A percentile compares a stretch with the other conserved stretches of the same genome.
phyloP scores from a whole-genome alignment of 2,113 vertebrate genomes.

The Oncorhynchus mykiss region DNA sequence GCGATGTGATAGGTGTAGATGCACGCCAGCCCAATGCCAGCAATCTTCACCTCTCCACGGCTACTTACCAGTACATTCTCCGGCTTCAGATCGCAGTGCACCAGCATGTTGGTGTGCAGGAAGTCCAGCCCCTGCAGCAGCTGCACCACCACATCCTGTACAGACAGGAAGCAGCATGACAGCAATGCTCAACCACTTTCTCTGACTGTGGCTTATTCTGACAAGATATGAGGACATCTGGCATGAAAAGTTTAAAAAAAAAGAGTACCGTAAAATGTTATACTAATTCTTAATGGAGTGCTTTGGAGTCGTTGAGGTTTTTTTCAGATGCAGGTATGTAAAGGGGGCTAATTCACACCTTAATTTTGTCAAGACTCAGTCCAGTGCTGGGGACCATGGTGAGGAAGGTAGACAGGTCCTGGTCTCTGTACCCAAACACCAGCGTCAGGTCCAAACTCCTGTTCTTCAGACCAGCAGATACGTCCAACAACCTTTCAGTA shows the following conservation, averaged over 20 bases:
- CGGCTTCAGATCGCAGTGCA: conserved; percentile 79
- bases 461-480: conserved; percentile 40
- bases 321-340: no score
- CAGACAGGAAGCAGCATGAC: conserved; percentile 12
- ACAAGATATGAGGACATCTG: no score
- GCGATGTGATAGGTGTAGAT: conserved; percentile 71
- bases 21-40: conserved; percentile 77
- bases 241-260: no score
- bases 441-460: conserved; percentile 67
- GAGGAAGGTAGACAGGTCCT: conserved; percentile 73
- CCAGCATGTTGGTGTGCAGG: conserved; percentile 72
- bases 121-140: conserved; percentile 75
- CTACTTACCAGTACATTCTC: conserved; percentile 75
- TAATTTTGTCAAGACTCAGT: conserved; percentile 58
- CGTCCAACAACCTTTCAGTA: conserved; percentile 65
- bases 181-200: neutral
- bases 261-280: no score
- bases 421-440: conserved; percentile 77
- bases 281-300: neutral
- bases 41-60: conserved; percentile 71
- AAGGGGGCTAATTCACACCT: conserved; percentile 51
- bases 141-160: conserved; percentile 73
- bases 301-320: neutral
- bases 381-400: conserved; percentile 58
- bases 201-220: no score